Evolutionary conservation across 1,140 invertebrate genomes (phyloP).

Genomic region (Leptinotarsa lineolata): DNA sequence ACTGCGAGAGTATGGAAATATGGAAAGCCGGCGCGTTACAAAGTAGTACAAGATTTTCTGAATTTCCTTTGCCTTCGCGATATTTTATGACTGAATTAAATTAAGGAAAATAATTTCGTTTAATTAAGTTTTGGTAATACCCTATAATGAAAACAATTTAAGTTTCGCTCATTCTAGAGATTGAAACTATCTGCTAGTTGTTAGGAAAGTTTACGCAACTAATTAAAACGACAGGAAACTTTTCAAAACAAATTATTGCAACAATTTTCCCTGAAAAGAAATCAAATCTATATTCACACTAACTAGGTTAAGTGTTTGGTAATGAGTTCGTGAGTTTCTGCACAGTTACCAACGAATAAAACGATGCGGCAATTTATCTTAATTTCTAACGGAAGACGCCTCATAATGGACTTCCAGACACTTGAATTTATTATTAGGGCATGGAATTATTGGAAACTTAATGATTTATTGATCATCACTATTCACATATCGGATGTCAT

Average conservation of each 20-base stretch:
- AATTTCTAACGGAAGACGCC: not conserved
- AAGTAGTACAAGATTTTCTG: not conserved
- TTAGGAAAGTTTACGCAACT: constrained; percentile 20
- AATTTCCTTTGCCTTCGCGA: not conserved
- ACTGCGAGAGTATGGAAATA: not conserved
- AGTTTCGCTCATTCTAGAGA: constrained; percentile 18
- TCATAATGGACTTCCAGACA: constrained; percentile 3
- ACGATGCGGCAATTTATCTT: constrained; percentile 2
- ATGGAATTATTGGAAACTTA: not conserved
- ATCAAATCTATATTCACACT: constrained; percentile 12
- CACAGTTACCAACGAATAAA: not conserved
- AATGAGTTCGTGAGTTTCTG: not conserved
- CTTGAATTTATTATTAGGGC: not conserved
- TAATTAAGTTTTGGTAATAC: constrained; percentile 22
- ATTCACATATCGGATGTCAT: not conserved
- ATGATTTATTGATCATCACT: not conserved
- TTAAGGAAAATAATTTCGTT: constrained; percentile 24
- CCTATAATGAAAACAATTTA: constrained; percentile 26
- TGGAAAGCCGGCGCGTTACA: not conserved
- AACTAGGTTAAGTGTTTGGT: constrained; percentile 17
- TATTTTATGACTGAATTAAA: constrained; percentile 22
- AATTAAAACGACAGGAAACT: constrained; percentile 21
- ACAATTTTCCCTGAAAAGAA: constrained; percentile 14
- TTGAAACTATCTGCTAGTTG: constrained; percentile 21
- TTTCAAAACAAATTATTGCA: constrained; percentile 24